Percentiles rank a stretch among this genome's conserved stretches.
phyloP scores from a whole-genome alignment of 2,113 vertebrate species.

The Bostrychus sinensis region DNA sequence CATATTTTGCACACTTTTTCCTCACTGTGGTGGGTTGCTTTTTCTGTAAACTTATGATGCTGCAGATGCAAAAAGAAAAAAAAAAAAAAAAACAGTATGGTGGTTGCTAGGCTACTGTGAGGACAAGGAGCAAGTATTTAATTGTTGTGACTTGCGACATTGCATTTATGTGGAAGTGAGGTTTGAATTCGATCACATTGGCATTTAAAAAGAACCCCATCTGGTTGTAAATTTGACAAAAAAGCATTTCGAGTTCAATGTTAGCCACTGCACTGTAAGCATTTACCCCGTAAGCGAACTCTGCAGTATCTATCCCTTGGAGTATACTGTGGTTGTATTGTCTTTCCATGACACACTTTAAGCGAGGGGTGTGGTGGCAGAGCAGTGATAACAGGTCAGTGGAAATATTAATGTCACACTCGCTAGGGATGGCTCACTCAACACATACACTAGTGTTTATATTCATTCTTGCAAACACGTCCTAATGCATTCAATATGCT shows the following conservation, averaged over 20 bases:
- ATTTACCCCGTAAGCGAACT: slow-evolving; percentile 15
- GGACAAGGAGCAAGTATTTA: slow-evolving; percentile 51
- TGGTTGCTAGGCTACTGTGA: slow-evolving; percentile 71
- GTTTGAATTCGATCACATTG: slow-evolving; percentile 10
- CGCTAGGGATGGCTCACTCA: slow-evolving; percentile 17
- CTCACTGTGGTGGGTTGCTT: slow-evolving; percentile 4
- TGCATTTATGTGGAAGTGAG: slow-evolving; percentile 39
- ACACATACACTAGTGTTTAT: slow-evolving; percentile 25
- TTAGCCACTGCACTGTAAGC: slow-evolving; percentile 30
- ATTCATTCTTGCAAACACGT: slow-evolving; percentile 31
- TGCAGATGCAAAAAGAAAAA: slow-evolving; percentile 30
- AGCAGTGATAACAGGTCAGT: slow-evolving; percentile 35
- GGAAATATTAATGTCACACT: slow-evolving; percentile 16
- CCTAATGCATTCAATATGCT: slow-evolving; percentile 16
- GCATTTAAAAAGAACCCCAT: neutral
- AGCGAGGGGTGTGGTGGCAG: slow-evolving; percentile 17
- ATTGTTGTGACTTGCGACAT: slow-evolving; percentile 39
- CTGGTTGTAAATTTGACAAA: slow-evolving; percentile 1
- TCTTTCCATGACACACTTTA: slow-evolving; percentile 37
- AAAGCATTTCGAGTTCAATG: neutral
- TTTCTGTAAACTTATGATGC: slow-evolving; percentile 24
- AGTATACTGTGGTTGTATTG: slow-evolving; percentile 19
- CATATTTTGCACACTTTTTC: too few species aligned
- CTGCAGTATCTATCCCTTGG: slow-evolving; percentile 22
- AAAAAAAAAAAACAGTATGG: slow-evolving; percentile 36